Percentiles rank a stretch among this genome's conserved stretches.
phyloP scores from a whole-genome alignment of 1,140 invertebrate genomes.

The Fopius arisanus region DNA sequence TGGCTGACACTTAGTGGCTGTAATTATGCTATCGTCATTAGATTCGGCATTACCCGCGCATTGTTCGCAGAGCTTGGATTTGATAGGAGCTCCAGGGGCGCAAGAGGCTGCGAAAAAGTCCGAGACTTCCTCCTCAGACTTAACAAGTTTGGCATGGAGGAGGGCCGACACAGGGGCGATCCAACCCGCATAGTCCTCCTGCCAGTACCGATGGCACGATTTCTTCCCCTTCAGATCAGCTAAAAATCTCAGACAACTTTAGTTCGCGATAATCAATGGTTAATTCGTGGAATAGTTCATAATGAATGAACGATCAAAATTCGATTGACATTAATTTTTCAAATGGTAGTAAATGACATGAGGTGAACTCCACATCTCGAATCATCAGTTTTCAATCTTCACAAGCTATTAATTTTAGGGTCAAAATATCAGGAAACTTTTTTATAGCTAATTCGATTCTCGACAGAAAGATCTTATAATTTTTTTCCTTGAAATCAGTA shows the following conservation, averaged over 20 bases:
- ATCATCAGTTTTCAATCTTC: too few relatives aligned
- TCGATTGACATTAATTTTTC: too few relatives aligned
- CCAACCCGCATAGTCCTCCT: constrained; percentile 63
- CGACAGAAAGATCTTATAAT: too few relatives aligned
- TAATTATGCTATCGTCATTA: constrained; percentile 45
- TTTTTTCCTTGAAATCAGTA: too few relatives aligned
- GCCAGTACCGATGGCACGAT: constrained; percentile 67
- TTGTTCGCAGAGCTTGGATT: constrained; percentile 56
- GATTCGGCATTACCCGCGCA: constrained; percentile 58
- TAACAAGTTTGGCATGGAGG: constrained; percentile 60
- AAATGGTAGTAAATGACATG: too few relatives aligned
- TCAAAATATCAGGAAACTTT: too few relatives aligned
- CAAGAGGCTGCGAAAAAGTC: constrained; percentile 66
- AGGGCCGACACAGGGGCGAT: constrained; percentile 64
- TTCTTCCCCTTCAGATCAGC: constrained; percentile 64
- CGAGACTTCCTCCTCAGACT: constrained; percentile 55
- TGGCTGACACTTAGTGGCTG: constrained; percentile 56
- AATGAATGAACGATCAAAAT: not conserved
- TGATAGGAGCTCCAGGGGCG: constrained; percentile 54
- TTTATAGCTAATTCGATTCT: too few relatives aligned
- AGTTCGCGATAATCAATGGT: constrained; percentile 7
- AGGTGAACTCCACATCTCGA: too few relatives aligned
- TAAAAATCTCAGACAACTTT: constrained; percentile 26
- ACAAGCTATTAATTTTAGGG: too few relatives aligned
- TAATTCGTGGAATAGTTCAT: not conserved